Percentiles rank a stretch among this genome's conserved stretches.
Conservation (phyloP, 2,888 invertebrate species). For the Crossocerus cetratus region DNA sequence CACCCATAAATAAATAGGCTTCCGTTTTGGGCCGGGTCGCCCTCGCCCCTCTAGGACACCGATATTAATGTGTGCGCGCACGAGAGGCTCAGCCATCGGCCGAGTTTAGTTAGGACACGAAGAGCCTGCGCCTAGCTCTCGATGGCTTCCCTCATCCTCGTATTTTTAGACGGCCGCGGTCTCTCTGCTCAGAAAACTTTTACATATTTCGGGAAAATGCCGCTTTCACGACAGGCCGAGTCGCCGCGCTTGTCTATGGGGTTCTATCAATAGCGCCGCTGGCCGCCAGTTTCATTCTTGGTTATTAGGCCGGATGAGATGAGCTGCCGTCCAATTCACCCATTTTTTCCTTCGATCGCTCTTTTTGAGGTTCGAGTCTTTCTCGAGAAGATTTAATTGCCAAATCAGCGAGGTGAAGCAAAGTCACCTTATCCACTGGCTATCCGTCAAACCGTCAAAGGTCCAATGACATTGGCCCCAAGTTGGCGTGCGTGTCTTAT, state of each 20-base stretch:
- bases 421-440: too few species aligned
- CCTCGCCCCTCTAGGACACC: neutral
- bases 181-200: constrained; percentile 63
- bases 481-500: constrained; percentile 1
- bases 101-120: constrained; percentile 22
- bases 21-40: constrained; percentile 68
- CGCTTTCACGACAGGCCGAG: constrained; percentile 37
- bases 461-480: neutral
- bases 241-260: constrained; percentile 47
- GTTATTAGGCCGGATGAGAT: constrained; percentile 21
- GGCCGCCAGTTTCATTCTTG: constrained; percentile 26
- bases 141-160: constrained; percentile 18
- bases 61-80: constrained; percentile 46
- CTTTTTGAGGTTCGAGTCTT: too few species aligned
- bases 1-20: constrained; percentile 76
- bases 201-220: constrained; percentile 73
- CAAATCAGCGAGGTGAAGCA: too few species aligned
- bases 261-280: constrained; percentile 59
- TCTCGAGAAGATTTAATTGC: too few species aligned
- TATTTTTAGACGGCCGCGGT: constrained; percentile 69
- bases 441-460: neutral
- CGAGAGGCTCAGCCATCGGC: constrained; percentile 23
- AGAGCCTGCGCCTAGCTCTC: constrained; percentile 4
- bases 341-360: too few species aligned
- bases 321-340: too few species aligned